A percentile compares a stretch with the other conserved stretches of the same genome.
phyloP scores from a whole-genome alignment of 2,888 invertebrate genomes.

The Sinopyrophorus schimmeli region DNA sequence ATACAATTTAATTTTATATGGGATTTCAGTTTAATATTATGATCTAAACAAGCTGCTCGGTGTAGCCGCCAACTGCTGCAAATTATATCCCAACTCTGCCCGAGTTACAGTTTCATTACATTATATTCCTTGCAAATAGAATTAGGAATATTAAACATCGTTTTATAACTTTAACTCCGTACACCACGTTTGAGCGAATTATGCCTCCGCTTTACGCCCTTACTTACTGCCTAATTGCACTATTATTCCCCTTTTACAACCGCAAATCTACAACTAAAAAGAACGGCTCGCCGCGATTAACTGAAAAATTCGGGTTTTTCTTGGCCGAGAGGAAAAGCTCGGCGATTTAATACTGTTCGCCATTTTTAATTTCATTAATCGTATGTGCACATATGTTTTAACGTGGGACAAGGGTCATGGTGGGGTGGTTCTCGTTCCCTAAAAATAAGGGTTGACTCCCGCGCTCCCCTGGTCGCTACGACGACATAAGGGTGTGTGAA shows the following conservation, averaged over 20 bases:
- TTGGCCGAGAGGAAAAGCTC: too few species aligned
- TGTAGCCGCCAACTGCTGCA: conserved; percentile 24
- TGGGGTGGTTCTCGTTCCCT: conserved; percentile 38
- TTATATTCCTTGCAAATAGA: conserved; percentile 27
- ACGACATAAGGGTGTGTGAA: conserved; percentile 41
- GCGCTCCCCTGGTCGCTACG: conserved; percentile 40
- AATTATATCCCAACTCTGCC: conserved; percentile 25
- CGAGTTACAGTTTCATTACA: conserved; percentile 31
- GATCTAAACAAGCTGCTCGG: conserved; percentile 29
- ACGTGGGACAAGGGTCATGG: conserved; percentile 36
- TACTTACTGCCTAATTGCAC: too few species aligned
- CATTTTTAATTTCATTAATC: conserved; percentile 35
- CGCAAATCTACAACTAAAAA: too few species aligned
- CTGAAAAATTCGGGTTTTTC: too few species aligned
- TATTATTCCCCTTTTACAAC: too few species aligned
- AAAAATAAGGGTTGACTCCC: conserved; percentile 34
- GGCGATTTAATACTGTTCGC: too few species aligned
- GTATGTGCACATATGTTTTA: conserved; percentile 30
- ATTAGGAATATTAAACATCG: conserved; percentile 27
- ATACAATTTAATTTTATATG: conserved; percentile 31
- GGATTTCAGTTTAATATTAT: conserved; percentile 28
- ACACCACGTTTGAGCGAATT: too few species aligned
- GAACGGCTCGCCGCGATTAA: too few species aligned
- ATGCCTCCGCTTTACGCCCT: too few species aligned
- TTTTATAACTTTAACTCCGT: conserved; percentile 14